Conservation (phyloP, 2,113 vertebrate genomes). For the Petromus typicus region DNA sequence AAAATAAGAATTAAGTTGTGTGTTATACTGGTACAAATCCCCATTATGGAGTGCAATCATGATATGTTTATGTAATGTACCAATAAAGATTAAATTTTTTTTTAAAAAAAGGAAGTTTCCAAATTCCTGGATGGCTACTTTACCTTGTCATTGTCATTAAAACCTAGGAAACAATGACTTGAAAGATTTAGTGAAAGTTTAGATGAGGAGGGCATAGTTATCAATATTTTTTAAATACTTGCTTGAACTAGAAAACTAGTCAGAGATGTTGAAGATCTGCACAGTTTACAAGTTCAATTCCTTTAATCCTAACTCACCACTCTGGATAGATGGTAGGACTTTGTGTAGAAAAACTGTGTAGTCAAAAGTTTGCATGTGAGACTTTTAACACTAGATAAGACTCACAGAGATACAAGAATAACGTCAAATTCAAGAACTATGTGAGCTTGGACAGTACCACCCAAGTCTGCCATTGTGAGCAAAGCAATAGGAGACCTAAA, state of each 20-base stretch:
- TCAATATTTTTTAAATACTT: neutral
- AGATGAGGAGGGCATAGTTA: neutral
- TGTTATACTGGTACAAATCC: too few relatives aligned
- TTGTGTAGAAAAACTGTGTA: neutral
- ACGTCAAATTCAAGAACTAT: neutral
- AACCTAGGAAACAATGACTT: neutral
- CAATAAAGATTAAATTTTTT: too few relatives aligned
- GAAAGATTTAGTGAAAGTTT: neutral
- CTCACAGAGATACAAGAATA: neutral
- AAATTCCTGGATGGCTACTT: accelerated
- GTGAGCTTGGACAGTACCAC: neutral
- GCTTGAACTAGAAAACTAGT: neutral
- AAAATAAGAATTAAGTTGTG: too few relatives aligned
- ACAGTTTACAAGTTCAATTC: neutral
- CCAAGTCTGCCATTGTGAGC: neutral
- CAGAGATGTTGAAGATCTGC: neutral
- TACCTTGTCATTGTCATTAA: neutral
- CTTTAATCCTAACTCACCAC: neutral
- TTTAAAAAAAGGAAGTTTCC: too few relatives aligned
- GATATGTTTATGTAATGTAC: too few relatives aligned
- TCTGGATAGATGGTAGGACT: neutral
- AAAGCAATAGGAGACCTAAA: neutral
- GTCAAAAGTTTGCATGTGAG: neutral
- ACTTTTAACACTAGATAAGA: neutral
- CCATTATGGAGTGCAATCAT: too few relatives aligned